phyloP scores from a whole-genome alignment of 2,113 vertebrate species.

The Ophthalmolycus amberensis region DNA sequence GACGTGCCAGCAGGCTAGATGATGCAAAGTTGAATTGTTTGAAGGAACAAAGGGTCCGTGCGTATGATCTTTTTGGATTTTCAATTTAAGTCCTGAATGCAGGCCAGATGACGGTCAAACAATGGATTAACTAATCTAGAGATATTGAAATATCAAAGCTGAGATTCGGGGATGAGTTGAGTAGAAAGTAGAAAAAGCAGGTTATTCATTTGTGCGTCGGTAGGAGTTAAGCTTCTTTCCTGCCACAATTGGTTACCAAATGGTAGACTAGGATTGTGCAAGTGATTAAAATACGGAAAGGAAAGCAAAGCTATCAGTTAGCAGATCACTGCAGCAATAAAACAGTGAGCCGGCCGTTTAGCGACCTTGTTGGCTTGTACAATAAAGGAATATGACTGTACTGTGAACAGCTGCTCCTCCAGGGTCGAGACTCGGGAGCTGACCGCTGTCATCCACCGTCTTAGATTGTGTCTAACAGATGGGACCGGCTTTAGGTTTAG shows the following conservation, averaged over 20 bases:
- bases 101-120: neutral
- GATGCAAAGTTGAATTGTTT: slow-evolving; percentile 22
- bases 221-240: slow-evolving; percentile 68
- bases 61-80: neutral
- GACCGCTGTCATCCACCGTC: slow-evolving; percentile 19
- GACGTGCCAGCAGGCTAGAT: slow-evolving; percentile 30
- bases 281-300: slow-evolving; percentile 37
- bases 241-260: slow-evolving; percentile 18
- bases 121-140: slow-evolving; percentile 50
- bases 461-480: neutral
- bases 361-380: neutral
- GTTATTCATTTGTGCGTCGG: slow-evolving; percentile 47
- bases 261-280: slow-evolving; percentile 40
- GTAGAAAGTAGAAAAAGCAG: slow-evolving; percentile 33
- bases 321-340: slow-evolving; percentile 38
- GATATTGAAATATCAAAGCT: slow-evolving; percentile 45
- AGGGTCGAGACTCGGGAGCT: slow-evolving; percentile 6
- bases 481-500: neutral
- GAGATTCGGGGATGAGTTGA: slow-evolving; percentile 41
- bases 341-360: slow-evolving; percentile 6
- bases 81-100: neutral
- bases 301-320: slow-evolving; percentile 11
- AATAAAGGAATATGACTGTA: slow-evolving; percentile 19
- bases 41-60: neutral
- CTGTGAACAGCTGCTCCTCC: neutral